These are phyloP conservation scores for Emys orbicularis DNA, from an alignment of 2,797 vertebrate genomes.

Conservation along the genomic window DNA sequence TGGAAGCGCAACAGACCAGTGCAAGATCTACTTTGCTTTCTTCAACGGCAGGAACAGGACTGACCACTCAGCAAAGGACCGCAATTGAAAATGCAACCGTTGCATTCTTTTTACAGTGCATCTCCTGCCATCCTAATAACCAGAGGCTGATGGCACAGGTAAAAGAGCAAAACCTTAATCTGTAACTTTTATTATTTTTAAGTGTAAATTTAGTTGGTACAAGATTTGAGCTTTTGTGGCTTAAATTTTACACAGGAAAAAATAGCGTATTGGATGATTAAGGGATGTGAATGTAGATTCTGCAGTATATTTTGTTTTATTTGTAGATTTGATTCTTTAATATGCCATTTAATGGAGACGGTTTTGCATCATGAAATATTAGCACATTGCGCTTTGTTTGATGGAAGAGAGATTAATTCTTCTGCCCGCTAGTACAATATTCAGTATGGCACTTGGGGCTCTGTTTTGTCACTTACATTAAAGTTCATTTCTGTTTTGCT, in stretches of 20 bases:
- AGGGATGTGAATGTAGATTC: not conserved
- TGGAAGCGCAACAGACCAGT: slow-evolving; percentile 81
- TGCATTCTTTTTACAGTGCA: slow-evolving; percentile 98
- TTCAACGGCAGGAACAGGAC: slow-evolving; percentile 83
- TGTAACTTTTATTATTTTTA: not conserved
- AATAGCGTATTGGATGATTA: not conserved
- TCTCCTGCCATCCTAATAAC: slow-evolving; percentile 98
- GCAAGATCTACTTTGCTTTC: slow-evolving; percentile 87
- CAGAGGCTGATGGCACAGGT: slow-evolving; percentile 99
- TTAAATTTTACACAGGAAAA: not conserved
- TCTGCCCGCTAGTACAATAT: rapidly evolving
- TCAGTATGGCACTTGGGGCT: not conserved
- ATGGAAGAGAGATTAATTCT: not conserved
- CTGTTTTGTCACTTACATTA: not conserved
- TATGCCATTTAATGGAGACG: not conserved
- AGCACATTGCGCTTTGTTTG: not conserved
- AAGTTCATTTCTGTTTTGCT: not conserved
- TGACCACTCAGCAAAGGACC: slow-evolving; percentile 97
- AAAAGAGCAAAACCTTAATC: not conserved
- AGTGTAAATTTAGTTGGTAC: not conserved
- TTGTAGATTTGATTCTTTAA: not conserved
- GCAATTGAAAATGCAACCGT: slow-evolving; percentile 97
- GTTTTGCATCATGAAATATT: not conserved
- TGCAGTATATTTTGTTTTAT: not conserved
- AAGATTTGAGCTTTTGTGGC: not conserved